Evolutionary conservation across 2,797 vertebrate genomes (phyloP).

Genomic region (Neosilurus mollespiculum): DNA sequence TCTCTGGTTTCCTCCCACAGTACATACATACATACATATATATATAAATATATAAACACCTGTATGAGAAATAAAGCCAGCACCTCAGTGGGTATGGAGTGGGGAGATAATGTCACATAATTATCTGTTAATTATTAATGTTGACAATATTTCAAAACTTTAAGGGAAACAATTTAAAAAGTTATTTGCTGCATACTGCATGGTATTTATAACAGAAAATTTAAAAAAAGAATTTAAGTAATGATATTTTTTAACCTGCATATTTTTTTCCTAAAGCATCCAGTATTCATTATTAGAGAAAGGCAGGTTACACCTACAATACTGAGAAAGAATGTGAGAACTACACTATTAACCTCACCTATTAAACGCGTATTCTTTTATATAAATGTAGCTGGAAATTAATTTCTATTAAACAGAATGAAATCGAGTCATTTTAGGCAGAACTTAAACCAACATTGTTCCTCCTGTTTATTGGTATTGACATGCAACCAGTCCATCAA

Average conservation of each 20-base stretch:
- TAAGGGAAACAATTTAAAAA: neutral
- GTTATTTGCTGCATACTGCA: neutral
- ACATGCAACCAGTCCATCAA: slow-evolving; percentile 33
- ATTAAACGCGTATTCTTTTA: neutral
- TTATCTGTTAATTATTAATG: neutral
- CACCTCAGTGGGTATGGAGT: too few relatives aligned
- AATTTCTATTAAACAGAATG: neutral
- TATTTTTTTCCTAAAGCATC: neutral
- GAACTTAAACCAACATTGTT: neutral
- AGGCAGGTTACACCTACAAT: neutral
- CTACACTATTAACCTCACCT: neutral
- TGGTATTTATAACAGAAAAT: too few relatives aligned
- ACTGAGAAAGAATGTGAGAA: neutral
- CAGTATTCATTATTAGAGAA: neutral
- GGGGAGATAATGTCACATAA: too few relatives aligned
- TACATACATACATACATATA: too few relatives aligned
- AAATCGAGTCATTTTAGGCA: neutral
- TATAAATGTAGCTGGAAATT: neutral
- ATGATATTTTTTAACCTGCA: neutral
- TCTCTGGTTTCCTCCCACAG: too few relatives aligned
- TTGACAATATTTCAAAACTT: neutral
- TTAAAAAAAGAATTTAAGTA: neutral
- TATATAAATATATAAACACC: neutral
- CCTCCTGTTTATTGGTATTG: slow-evolving; percentile 32
- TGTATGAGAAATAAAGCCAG: neutral